phyloP scores from a whole-genome alignment of 23 tunicate species.

The Botrylloides violaceus region DNA sequence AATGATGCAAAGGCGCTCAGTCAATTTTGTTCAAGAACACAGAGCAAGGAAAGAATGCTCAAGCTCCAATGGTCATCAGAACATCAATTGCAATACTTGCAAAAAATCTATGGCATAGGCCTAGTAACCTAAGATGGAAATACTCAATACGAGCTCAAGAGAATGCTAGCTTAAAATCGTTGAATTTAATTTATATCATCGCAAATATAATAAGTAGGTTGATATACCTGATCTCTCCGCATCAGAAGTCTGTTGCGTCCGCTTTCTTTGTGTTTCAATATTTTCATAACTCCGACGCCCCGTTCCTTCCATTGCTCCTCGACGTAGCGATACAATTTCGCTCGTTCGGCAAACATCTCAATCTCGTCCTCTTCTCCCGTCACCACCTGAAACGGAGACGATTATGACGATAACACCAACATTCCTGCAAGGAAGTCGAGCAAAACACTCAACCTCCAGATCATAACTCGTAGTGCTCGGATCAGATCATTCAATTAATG shows the following conservation, averaged over 20 bases:
- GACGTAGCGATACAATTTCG: constrained; percentile 64
- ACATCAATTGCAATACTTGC: background rate
- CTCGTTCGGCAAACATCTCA: constrained; percentile 56
- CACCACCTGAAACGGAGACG: constrained; percentile 38
- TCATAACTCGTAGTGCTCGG: no score
- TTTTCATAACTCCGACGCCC: constrained; percentile 74
- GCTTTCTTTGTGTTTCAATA: constrained; percentile 40
- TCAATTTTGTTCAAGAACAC: no score
- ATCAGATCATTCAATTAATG: no score
- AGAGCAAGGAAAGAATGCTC: background rate
- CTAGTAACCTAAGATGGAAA: background rate
- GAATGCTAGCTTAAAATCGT: background rate
- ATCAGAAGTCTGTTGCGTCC: constrained; percentile 66
- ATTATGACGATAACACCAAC: no score
- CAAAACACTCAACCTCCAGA: no score
- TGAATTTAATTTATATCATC: no score
- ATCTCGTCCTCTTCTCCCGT: constrained; percentile 92
- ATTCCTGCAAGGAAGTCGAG: no score
- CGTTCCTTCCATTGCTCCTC: constrained; percentile 86
- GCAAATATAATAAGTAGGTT: background rate
- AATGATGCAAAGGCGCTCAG: no score
- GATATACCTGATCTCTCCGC: constrained; percentile 87
- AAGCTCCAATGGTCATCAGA: background rate
- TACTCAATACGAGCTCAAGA: background rate
- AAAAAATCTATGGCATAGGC: background rate